Base-by-base conservation (phyloP, 2,797 vertebrate species). In the Setipinna tenuifilis region DNA sequence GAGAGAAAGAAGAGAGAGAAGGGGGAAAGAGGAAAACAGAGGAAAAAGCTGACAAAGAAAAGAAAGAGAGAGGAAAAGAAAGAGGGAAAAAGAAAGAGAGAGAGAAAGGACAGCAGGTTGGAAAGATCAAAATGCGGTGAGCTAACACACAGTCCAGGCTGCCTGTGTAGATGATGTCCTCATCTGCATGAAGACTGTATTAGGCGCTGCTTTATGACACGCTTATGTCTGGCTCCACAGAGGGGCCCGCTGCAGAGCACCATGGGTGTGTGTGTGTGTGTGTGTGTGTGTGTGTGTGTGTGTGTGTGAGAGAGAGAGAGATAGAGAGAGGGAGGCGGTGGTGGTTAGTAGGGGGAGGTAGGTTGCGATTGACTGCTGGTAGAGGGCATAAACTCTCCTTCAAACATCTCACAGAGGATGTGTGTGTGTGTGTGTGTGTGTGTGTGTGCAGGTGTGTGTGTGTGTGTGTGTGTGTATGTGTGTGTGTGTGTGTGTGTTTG, bases 391-490 rank as follows among this genome's bases (percentile, higher is more conserved):
- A 31, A 71, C 28, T 35, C 28, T 75, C 28, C 14, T 75, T 75
- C 16, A 1, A 19, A 75, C 16, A 19, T 19, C 68, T 17, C 17
- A 4, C 31, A 75, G 0, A 19, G 28, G 28, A 6, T 12, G 58
- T n/a, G 58, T 21, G 58, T n/a, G 16, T 59, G 58, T 7, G 1
- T 59, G 17, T 59, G 58, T 48, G 23, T 71, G 46, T 57, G 54
- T 35, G 59, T 71, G 65, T 83, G 46, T 62, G 78, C 41, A 59
- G 71, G 80, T 78, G 81, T 57, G 68, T 62, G 82, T 57, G 81
- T 83, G 84, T 65, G 65, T 57, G 83, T 81, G 71, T 78, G 58
- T 81, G 46, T 54, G 23, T 6, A 14, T n/a, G 21, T 82, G 9
- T 82, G 48, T 17, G 84, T 62, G 10, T 81, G 78, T 44, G 17